Base-by-base conservation (phyloP, 2,797 vertebrate species). In the Tokudaia tokunoshimensis region DNA sequence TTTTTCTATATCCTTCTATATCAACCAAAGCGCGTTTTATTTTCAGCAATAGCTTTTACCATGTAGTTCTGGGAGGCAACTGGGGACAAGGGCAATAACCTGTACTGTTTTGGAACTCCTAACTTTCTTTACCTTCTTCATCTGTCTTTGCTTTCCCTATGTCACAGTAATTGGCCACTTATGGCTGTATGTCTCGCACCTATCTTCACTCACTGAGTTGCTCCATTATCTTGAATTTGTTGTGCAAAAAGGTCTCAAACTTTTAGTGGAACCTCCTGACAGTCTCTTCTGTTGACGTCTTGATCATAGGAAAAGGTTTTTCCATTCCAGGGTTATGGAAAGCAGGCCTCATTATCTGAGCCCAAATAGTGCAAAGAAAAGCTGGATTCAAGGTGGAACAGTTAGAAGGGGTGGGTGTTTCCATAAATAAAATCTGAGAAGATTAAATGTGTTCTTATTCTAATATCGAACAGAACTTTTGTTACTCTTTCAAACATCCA, bases 401-500 rank as follows among this genome's bases (percentile, higher is more conserved):
- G 19, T 84, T 41, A 55, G 82, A 72, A 67, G 14, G 20, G 14
- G 20, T 11, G 26, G 6, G 37, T 50, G 37, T 89, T 92, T 89
- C 74, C 31, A 41, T 37, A 67, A 85, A 50, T 47, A 75, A 74
- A 65, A 65, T 22, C 37, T 91, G 78, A 44, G 79, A 90, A 83
- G 41, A 85, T 82, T 13, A 72, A 92, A 79, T 41, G 26, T 94
- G 57, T 70, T 95, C 82, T 88, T 78, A 9, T 65, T 52, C 75
- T 63, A 92, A 34, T 44, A 76, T n/a, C 34, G 37, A 89, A 82
- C 41, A 82, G 55, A 37, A 93, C 50, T 57, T 52, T 67, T 81
- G 61, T 91, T 87, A 82, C 31, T 94, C 29, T 92, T 93, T 87
- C 44, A 89, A 63, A 52, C 44, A 88, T 37, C 61, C 70, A 55